Evolutionary conservation across 2,888 invertebrate genomes (phyloP), one percentile per base, ranked within the genome.

Genomic region (Heliconius erato): DNA sequence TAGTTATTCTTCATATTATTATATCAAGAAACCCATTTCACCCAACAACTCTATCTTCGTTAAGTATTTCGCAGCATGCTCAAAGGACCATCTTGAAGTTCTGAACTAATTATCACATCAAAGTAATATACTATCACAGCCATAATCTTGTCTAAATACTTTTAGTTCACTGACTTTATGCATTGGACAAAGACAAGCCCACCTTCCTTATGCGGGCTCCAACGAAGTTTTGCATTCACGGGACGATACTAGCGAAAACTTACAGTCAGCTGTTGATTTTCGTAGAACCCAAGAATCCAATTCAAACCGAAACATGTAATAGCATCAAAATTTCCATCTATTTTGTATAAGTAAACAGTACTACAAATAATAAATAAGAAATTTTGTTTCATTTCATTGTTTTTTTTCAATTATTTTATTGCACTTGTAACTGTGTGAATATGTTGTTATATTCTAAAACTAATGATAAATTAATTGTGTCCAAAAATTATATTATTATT

Each of bases 201-300:
- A 35, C 74, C 76, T 76, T 68, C 14, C 76, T 59, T 44, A 79
- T 82, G 82, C 82, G 82, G 82, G 82, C 65, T 79, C 32, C 71
- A 69, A 69, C 79, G 3, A 82, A 82, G 74, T 82, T 82, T 28
- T 69, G 26, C 71, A 68, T 74, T 35, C 63, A 26, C 32, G 69
- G 69, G n/a, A 79, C 79, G 76, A 65, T 79, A 79, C 71, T 68
- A 76, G 12, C 14, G 67, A 26, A 76, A 76, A 82, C 68, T 76
- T 79, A 77, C 68, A 78, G 63, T 71, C 69, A 49, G 79, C 59
- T 76, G 68, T 68, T 80, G 67, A 49, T 80, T 76, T 76, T 76
- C 68, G 35, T 76, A 49, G 54, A 76, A 68, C 35, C 35, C 79
- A 49, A 67, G 67, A 76, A 68, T 23, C 54, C 63, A 32, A 54